phyloP scores from a whole-genome alignment of 2,113 vertebrate genomes.

The Heteronetta atricapilla region DNA sequence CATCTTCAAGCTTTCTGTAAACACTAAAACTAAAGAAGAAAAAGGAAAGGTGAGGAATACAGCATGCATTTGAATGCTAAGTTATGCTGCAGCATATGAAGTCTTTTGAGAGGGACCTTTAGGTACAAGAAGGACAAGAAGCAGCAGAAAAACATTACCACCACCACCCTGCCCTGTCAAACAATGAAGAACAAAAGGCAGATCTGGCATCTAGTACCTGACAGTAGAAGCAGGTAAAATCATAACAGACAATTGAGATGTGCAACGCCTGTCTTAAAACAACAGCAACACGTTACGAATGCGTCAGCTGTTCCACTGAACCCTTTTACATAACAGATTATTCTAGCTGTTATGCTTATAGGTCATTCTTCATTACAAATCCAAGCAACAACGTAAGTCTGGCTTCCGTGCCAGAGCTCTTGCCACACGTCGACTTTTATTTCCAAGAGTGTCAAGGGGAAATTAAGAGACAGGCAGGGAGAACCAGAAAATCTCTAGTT shows the following conservation, averaged over 20 bases:
- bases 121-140: background rate
- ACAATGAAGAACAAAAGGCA: background rate
- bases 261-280: background rate
- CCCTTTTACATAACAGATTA: conserved; percentile 24
- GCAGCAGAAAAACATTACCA: background rate
- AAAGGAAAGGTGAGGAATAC: background rate
- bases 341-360: background rate
- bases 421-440: background rate
- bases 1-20: conserved; percentile 76
- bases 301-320: conserved; percentile 30
- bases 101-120: background rate
- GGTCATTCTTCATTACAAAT: background rate
- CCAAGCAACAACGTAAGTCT: background rate
- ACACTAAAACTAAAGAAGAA: background rate
- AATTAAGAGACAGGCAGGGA: background rate
- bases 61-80: background rate
- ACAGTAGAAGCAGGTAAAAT: background rate
- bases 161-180: background rate
- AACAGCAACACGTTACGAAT: background rate
- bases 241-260: background rate
- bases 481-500: background rate
- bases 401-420: background rate
- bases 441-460: background rate
- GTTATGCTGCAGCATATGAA: background rate
- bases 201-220: background rate